These are phyloP conservation scores for Cryptocheilus praepositus DNA, from an alignment of 2,888 invertebrate species.

Conservation along the genomic window DNA sequence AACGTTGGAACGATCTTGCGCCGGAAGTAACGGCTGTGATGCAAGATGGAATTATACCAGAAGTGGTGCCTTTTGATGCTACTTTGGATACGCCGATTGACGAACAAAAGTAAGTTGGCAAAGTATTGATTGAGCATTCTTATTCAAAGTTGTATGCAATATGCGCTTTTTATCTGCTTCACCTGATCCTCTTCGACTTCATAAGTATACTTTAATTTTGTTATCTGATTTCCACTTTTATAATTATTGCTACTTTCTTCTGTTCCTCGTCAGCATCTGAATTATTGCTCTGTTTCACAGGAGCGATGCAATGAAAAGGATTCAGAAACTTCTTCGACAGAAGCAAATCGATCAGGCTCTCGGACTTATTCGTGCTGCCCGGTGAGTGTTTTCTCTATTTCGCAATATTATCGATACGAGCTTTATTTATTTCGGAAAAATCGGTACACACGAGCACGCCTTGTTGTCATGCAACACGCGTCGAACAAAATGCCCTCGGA, in stretches of 20 bases:
- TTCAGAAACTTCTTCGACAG: conserved; percentile 86
- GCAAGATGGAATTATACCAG: conserved; percentile 78
- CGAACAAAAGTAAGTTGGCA: conserved; percentile 86
- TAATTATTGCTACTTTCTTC: background rate
- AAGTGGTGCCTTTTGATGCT: conserved; percentile 89
- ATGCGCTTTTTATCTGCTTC: conserved; percentile 10
- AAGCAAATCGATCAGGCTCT: conserved; percentile 86
- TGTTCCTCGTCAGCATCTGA: background rate
- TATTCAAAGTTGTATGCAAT: no score
- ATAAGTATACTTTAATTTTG: background rate
- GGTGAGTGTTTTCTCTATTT: conserved; percentile 73
- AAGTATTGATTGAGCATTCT: background rate
- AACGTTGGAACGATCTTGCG: conserved; percentile 82
- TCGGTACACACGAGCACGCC: conserved; percentile 10
- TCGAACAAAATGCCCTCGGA: no score
- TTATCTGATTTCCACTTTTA: no score
- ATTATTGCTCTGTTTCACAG: conserved; percentile 73
- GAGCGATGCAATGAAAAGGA: conserved; percentile 89
- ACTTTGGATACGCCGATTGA: conserved; percentile 89
- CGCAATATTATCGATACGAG: conserved; percentile 8
- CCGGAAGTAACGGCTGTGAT: conserved; percentile 80
- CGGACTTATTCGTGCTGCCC: conserved; percentile 87
- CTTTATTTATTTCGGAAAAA: conserved; percentile 33
- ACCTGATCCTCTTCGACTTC: background rate
- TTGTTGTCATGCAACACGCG: conserved; percentile 18